phyloP scores from a whole-genome alignment of 2,797 vertebrate genomes.

The Myotis planiceps region DNA sequence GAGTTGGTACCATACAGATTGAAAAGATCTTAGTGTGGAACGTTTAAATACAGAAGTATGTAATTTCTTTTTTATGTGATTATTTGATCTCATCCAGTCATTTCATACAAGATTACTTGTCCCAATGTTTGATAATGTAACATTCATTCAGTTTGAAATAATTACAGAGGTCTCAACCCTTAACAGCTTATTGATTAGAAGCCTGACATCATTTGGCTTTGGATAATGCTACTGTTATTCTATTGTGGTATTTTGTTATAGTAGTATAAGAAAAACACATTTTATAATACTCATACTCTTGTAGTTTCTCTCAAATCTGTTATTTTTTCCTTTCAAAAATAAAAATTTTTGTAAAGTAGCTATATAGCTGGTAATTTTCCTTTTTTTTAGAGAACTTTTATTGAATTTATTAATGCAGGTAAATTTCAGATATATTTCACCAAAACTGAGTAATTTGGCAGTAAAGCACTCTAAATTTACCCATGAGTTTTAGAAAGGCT shows the following conservation, averaged over 20 bases:
- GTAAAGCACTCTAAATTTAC: not conserved
- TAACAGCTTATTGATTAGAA: constrained; percentile 60
- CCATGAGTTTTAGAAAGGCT: not conserved
- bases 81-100: not conserved
- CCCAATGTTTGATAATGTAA: constrained; percentile 53
- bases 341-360: not conserved
- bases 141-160: constrained; percentile 24
- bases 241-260: constrained; percentile 31
- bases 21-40: not conserved
- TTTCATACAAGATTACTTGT: constrained; percentile 42
- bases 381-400: not conserved
- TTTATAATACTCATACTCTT: not conserved
- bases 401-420: not conserved
- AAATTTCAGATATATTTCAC: constrained; percentile 4
- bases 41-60: constrained; percentile 12
- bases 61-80: constrained; percentile 15
- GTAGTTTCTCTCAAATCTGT: not conserved
- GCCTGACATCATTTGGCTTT: constrained; percentile 58
- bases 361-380: not conserved
- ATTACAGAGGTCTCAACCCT: not conserved
- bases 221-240: constrained; percentile 34
- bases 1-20: not conserved
- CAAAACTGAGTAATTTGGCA: not conserved
- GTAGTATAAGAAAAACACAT: constrained; percentile 17
- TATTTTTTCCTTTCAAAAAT: not conserved